Conservation (phyloP, 2,888 invertebrate species). For the Agonopterix subpropinquella region DNA sequence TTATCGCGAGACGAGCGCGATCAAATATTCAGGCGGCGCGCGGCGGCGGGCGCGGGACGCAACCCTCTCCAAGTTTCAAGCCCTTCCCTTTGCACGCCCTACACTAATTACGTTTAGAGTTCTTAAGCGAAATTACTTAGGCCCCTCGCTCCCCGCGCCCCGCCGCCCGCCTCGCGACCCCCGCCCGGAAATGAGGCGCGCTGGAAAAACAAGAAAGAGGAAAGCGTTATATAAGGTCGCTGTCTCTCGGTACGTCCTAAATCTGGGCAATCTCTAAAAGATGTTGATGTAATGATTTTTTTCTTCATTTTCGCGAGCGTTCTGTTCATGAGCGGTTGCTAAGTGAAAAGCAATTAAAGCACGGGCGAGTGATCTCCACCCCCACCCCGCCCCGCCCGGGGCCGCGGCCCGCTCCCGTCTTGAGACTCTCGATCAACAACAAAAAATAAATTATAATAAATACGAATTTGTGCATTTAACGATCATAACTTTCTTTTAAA, state of each 20-base stretch:
- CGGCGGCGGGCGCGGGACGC: conserved; percentile 49
- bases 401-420: conserved; percentile 29
- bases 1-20: conserved; percentile 72
- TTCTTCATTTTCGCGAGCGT: conserved; percentile 68
- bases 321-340: conserved; percentile 75
- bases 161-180: conserved; percentile 44
- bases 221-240: conserved; percentile 69
- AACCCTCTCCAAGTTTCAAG: conserved; percentile 79
- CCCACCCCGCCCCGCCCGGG: conserved; percentile 23
- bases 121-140: conserved; percentile 82
- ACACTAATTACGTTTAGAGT: conserved; percentile 82
- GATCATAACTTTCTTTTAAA: conserved; percentile 3
- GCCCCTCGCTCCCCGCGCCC: conserved; percentile 70
- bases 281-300: conserved; percentile 75
- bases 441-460: conserved; percentile 49
- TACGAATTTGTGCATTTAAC: conserved; percentile 33
- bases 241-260: conserved; percentile 66
- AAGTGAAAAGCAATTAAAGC: conserved; percentile 76
- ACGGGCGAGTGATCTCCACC: conserved; percentile 74
- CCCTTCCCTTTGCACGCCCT: conserved; percentile 78
- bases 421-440: conserved; percentile 55
- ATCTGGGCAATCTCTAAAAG: conserved; percentile 73
- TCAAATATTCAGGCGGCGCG: conserved; percentile 72
- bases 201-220: conserved; percentile 73
- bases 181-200: conserved; percentile 73